Base-by-base conservation (phyloP, 2,797 vertebrate species). In the Cryptoblepharus egeriae region DNA sequence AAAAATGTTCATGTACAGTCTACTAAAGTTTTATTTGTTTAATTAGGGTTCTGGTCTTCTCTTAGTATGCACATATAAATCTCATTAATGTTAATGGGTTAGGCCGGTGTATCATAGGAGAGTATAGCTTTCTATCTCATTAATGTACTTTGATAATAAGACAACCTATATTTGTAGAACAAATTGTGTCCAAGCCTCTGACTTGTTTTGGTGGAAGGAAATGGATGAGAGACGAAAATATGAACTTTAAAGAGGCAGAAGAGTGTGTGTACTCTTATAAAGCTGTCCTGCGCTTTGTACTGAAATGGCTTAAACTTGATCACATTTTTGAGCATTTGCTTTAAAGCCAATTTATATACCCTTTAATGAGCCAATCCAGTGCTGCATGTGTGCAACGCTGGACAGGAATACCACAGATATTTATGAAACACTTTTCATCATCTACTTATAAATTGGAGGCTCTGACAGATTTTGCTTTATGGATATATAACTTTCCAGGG, bases 151-250 rank as follows among this genome's bases (percentile, higher is more conserved):
- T 82, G 92, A 92, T 94, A 93, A 94, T 94, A 90, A 93, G 93
- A 91, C 93, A 93, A 93, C 93, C 95, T 95, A 87, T 94, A 94
- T 95, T 95, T 95, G 95, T 92, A 91, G 94, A 95, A 90, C 93
- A 93, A 93, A 93, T 94, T 90, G 87, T 87, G 92, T 91, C 80
- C 88, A 86, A 91, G 93, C 93, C 88, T 95, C 94, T 85, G 88
- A 82, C 88, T 75, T 80, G 90, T 93, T 93, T 94, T 91, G 45
- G 37, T 39, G 4, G 12, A 74, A 35, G 16, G 18, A 45, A 93
- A 91, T 92, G 87, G 90, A 89, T 91, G 89, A 1, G 28, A 92
- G 92, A 94, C 88, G 81, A 42, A 87, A 93, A 90, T 11, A 86
- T 90, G 88, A 91, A 91, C 57, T 89, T 83, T 78, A 74, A 81